Percentiles rank a stretch among this genome's conserved stretches.
These are phyloP conservation scores for Paramormyrops kingsleyae DNA, from an alignment of 2,113 vertebrate species.

Conservation along the genomic window DNA sequence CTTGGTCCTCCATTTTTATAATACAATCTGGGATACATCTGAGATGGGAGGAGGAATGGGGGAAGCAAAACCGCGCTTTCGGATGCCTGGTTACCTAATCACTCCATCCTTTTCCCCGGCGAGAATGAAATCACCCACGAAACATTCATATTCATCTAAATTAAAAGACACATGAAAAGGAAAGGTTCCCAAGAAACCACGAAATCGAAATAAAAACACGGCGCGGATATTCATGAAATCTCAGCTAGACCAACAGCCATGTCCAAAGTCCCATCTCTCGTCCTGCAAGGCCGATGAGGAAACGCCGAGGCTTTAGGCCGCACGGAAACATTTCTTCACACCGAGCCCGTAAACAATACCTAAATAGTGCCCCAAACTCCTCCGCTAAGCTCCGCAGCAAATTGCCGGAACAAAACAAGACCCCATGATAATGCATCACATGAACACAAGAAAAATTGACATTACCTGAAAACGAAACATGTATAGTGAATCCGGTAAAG, in stretches of 20 bases:
- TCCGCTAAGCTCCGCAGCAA: background rate
- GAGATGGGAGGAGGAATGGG: background rate
- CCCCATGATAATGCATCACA: background rate
- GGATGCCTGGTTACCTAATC: background rate
- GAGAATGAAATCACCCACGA: background rate
- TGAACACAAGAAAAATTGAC: background rate
- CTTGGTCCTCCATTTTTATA: background rate
- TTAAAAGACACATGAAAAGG: background rate
- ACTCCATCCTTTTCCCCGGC: background rate
- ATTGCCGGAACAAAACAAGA: background rate
- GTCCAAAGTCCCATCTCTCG: background rate
- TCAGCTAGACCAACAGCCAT: background rate
- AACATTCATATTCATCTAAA: background rate
- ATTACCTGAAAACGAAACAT: constrained; percentile 73
- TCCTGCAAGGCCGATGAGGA: constrained; percentile 22
- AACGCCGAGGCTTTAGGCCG: constrained; percentile 50
- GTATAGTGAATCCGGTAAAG: constrained; percentile 45
- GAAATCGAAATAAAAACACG: background rate
- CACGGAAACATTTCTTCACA: constrained; percentile 27
- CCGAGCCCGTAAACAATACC: constrained; percentile 46
- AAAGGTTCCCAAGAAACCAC: background rate
- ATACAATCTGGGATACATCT: background rate
- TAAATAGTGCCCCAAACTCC: background rate
- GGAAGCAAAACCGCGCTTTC: background rate
- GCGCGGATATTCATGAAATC: background rate